Base-by-base conservation (phyloP, 1,140 invertebrate species). In the Drosophila sechellia region DNA sequence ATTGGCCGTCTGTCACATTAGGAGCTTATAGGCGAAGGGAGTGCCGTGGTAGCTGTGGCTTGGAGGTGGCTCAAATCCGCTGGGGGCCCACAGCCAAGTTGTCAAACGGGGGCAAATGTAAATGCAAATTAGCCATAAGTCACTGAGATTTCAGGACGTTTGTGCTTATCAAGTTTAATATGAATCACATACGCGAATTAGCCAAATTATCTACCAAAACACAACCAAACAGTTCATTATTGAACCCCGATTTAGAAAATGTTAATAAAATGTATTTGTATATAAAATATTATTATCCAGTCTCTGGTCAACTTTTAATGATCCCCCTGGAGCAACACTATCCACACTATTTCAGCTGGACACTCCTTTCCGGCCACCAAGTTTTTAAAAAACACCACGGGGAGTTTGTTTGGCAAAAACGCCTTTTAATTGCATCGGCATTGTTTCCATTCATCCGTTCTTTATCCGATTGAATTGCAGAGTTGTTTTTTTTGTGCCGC, bases 371-470 rank as follows among this genome's bases (percentile, higher is more conserved):
- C 15, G n/a, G 13, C 43, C 31, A 37, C 3, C 27, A 31, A 58
- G 34, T 40, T 15, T 15, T 34, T 63, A 15, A 35, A 49, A 65
- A 15, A 46, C 64, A 34, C 64, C 64, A 35, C 20, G 46, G 64
- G 59, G 64, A 68, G 58, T 53, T 59, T 59, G 66, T 35, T 61
- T 54, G 45, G 43, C 50, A 68, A 68, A 71, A 63, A 52, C 48
- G 61, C 27, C 59, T 46, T 76, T 87, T 79, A 86, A 86, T 83
- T 87, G 79, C 63, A 46, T 65, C 48, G 64, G 69, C 76, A 77
- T 81, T 84, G 77, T 81, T 77, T 71, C 65, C 40, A 17, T 63
- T 64, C 56, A 58, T 34, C 40, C 55, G 13, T 35, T 52, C 39
- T 59, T 55, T 48, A 60, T 69, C 34, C 50, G 64, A 57, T 69